These are phyloP conservation scores for Anorthoa munda DNA, from an alignment of 2,888 invertebrate species.

Conservation along the genomic window DNA sequence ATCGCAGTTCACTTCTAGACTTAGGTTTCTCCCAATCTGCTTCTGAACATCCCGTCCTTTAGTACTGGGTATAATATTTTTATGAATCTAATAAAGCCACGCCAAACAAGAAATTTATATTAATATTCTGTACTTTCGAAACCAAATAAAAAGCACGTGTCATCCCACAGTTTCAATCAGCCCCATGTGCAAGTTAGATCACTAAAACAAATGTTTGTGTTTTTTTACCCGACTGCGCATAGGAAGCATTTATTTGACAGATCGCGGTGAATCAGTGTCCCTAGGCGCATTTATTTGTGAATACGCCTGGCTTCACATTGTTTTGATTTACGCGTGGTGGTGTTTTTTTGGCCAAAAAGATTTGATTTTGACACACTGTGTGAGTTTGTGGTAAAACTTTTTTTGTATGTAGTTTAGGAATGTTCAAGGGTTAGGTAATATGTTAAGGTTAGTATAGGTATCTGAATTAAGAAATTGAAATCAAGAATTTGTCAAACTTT, in stretches of 20 bases:
- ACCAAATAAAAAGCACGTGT: neutral
- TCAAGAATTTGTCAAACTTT: too few relatives aligned
- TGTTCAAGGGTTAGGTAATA: neutral
- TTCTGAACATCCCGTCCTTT: too few relatives aligned
- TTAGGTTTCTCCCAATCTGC: too few relatives aligned
- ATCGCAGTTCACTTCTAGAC: too few relatives aligned
- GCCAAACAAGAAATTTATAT: too few relatives aligned
- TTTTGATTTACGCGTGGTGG: constrained; percentile 79
- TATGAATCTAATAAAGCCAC: neutral
- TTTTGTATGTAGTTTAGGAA: neutral
- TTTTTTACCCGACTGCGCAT: constrained; percentile 71
- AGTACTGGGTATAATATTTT: too few relatives aligned
- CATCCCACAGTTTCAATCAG: constrained; percentile 46
- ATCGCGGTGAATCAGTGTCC: constrained; percentile 85
- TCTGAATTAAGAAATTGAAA: too few relatives aligned
- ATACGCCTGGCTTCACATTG: constrained; percentile 80
- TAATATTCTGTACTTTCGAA: neutral
- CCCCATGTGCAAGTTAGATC: constrained; percentile 72
- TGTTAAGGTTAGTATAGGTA: neutral
- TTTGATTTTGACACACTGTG: constrained; percentile 57
- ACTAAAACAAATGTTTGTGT: constrained; percentile 78
- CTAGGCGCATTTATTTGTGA: constrained; percentile 86
- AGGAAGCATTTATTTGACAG: constrained; percentile 83
- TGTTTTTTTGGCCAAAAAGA: constrained; percentile 51
- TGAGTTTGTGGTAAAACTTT: neutral